These are phyloP conservation scores for Myiopsitta monachus DNA, from an alignment of 2,113 vertebrate species.

Conservation along the genomic window DNA sequence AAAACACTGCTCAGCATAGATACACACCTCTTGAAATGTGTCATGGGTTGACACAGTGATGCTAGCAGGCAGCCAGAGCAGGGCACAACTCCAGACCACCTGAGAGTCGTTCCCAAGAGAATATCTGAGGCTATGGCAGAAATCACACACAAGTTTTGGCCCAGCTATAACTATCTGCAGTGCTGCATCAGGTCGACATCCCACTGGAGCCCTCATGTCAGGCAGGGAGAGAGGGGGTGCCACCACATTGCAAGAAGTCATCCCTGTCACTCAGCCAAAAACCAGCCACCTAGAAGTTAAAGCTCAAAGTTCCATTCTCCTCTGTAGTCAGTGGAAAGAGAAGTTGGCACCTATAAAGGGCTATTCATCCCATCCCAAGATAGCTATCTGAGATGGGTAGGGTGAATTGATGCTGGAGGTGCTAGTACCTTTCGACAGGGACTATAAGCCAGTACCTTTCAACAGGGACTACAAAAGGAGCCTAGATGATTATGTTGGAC, in stretches of 20 bases:
- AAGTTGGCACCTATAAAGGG: not conserved
- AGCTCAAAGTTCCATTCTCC: not conserved
- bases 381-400: not conserved
- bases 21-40: not conserved
- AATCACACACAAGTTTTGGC: not conserved
- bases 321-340: not conserved
- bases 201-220: not conserved
- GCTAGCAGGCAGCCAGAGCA: not conserved
- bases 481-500: slow-evolving; percentile 25
- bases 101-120: not conserved
- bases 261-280: not conserved
- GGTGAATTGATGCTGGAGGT: not conserved
- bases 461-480: slow-evolving; percentile 16
- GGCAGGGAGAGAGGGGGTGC: not conserved
- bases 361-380: not conserved
- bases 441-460: slow-evolving; percentile 34
- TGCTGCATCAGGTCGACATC: not conserved
- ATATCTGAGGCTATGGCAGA: not conserved
- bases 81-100: not conserved
- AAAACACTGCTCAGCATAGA: not conserved
- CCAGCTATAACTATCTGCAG: not conserved
- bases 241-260: not conserved
- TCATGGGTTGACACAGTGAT: not conserved
- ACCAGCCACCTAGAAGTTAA: not conserved
- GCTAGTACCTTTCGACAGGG: slow-evolving; percentile 13